phyloP scores from a whole-genome alignment of 2,888 invertebrate species.

The Lobophora halterata region DNA sequence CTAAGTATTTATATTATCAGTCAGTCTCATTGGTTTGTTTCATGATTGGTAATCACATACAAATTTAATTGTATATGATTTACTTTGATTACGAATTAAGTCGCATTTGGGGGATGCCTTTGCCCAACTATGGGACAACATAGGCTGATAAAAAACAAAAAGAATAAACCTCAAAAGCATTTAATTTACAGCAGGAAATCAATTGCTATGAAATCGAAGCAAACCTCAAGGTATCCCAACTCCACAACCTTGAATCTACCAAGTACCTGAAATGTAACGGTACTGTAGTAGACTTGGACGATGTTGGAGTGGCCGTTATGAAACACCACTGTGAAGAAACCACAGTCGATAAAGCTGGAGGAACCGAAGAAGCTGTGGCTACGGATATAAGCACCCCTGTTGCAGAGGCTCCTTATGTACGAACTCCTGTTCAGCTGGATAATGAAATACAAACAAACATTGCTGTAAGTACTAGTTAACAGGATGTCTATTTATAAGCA shows the following conservation, averaged over 20 bases:
- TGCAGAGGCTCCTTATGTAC: conserved; percentile 32
- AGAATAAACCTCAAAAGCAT: background rate
- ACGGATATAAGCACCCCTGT: conserved; percentile 21
- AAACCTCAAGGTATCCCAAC: conserved; percentile 48
- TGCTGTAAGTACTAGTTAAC: conserved; percentile 47
- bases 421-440: conserved; percentile 53
- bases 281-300: conserved; percentile 44
- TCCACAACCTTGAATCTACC: conserved; percentile 38
- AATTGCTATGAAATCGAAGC: conserved; percentile 47
- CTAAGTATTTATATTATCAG: no score
- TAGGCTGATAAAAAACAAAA: no score
- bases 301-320: conserved; percentile 40
- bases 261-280: conserved; percentile 55
- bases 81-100: no score
- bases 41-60: no score
- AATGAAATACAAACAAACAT: conserved; percentile 63
- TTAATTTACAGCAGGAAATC: conserved; percentile 49
- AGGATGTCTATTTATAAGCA: no score
- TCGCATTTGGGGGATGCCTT: no score
- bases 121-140: no score
- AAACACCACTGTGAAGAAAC: conserved; percentile 47
- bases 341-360: conserved; percentile 11
- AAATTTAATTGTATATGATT: no score
- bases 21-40: no score
- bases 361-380: conserved; percentile 29